phyloP scores from a whole-genome alignment of 2,113 vertebrate genomes.

The Hippocampus mohnikei region DNA sequence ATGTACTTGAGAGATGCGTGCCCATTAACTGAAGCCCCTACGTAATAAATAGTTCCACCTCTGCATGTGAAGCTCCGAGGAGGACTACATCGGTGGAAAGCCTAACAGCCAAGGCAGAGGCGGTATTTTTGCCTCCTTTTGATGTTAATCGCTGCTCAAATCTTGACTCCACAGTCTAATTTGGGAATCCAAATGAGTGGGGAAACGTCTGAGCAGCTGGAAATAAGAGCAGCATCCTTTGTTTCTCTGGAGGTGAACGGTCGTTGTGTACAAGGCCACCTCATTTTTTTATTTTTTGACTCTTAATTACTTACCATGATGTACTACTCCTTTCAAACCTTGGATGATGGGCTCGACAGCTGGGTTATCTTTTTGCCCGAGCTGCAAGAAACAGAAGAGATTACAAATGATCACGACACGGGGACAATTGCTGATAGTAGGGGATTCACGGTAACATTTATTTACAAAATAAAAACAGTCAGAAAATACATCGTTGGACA shows the following conservation, averaged over 20 bases:
- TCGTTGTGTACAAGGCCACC: neutral
- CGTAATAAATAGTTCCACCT: conserved; percentile 55
- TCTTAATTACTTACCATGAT: conserved; percentile 87
- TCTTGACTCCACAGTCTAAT: conserved; percentile 46
- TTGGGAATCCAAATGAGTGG: conserved; percentile 21
- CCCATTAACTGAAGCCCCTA: conserved; percentile 55
- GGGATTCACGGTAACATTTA: neutral
- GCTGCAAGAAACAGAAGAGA: conserved; percentile 76
- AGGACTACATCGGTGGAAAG: conserved; percentile 37
- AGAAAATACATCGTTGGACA: neutral
- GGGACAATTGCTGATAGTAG: conserved; percentile 14
- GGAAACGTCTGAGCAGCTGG: conserved; percentile 11
- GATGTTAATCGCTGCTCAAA: conserved; percentile 54
- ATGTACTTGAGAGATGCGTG: conserved; percentile 21
- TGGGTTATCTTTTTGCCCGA: conserved; percentile 90
- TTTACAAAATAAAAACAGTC: neutral
- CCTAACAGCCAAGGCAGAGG: conserved; percentile 20
- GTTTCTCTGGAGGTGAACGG: conserved; percentile 1
- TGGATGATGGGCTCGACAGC: conserved; percentile 96
- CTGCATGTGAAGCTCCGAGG: conserved; percentile 32
- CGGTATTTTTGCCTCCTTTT: conserved; percentile 34
- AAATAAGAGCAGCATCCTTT: conserved; percentile 13
- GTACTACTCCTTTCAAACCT: conserved; percentile 94
- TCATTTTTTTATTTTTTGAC: neutral
- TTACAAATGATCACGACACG: conserved; percentile 55